Conservation (phyloP, 2,797 vertebrate genomes). For the Crenichthys baileyi region DNA sequence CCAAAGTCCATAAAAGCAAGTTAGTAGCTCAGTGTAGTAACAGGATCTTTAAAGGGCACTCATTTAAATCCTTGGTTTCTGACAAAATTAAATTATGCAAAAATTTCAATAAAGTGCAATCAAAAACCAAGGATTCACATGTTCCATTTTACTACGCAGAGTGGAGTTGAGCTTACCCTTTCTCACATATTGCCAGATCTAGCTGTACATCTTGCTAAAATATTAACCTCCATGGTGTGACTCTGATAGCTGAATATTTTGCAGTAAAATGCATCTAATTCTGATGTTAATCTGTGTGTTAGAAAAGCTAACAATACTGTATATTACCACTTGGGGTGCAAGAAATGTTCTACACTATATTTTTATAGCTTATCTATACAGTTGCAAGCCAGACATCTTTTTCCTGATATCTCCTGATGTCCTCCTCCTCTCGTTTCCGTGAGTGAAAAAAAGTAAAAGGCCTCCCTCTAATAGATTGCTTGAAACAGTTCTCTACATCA, state of each 20-base stretch:
- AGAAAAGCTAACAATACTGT: not conserved
- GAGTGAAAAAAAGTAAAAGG: constrained; percentile 29
- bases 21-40: not conserved
- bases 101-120: not conserved
- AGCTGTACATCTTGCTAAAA: not conserved
- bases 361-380: not conserved
- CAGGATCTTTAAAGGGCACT: not conserved
- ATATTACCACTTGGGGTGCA: not conserved
- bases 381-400: not conserved
- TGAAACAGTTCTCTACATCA: constrained; percentile 13
- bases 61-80: not conserved
- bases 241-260: not conserved
- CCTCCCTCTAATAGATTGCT: constrained; percentile 25
- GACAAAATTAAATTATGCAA: not conserved
- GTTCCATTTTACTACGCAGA: not conserved
- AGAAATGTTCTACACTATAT: not conserved
- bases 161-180: not conserved
- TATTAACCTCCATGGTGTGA: not conserved
- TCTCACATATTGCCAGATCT: not conserved
- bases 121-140: not conserved
- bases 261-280: not conserved
- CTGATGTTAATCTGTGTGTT: not conserved
- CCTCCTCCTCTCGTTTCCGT: not conserved
- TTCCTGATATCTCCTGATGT: not conserved
- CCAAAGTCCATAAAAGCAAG: not conserved